A percentile compares a stretch with the other conserved stretches of the same genome.
These are phyloP conservation scores for Erebia ligea DNA, from an alignment of 2,888 invertebrate species.

Conservation along the genomic window DNA sequence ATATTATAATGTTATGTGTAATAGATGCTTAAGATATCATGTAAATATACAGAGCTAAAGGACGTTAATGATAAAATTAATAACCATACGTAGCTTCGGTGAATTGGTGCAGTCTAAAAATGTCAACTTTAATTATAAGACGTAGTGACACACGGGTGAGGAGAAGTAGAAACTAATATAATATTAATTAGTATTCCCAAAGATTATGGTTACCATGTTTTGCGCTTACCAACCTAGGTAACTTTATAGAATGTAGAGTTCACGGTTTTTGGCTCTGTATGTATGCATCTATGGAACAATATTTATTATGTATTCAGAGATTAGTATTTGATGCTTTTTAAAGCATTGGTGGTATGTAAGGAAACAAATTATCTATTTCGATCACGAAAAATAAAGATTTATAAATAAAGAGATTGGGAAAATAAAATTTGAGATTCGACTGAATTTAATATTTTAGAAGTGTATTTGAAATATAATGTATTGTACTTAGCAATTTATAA, in stretches of 20 bases:
- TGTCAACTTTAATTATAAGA: not conserved
- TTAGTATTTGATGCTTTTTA: not conserved
- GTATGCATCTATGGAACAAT: not conserved
- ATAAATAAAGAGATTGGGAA: not conserved
- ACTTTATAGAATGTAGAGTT: not conserved
- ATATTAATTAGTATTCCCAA: not conserved
- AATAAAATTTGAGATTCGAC: conserved; percentile 34
- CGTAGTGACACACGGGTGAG: not conserved
- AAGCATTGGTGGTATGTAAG: not conserved
- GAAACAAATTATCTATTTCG: not conserved
- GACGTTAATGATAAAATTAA: not conserved
- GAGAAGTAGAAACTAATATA: not conserved
- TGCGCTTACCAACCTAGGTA: not conserved
- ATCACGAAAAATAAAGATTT: conserved; percentile 2
- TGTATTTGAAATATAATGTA: conserved; percentile 10
- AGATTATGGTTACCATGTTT: not conserved
- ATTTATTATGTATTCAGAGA: conserved; percentile 1
- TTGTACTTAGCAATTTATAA: conserved; percentile 14
- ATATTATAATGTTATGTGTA: not conserved
- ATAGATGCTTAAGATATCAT: conserved; percentile 1
- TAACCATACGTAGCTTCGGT: not conserved
- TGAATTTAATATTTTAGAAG: conserved; percentile 22
- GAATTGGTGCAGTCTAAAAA: not conserved
- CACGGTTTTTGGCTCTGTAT: not conserved
- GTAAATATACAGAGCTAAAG: not conserved